Evolutionary conservation across 1,140 invertebrate species (phyloP).

Genomic region (Rhagoletis pomonella): DNA sequence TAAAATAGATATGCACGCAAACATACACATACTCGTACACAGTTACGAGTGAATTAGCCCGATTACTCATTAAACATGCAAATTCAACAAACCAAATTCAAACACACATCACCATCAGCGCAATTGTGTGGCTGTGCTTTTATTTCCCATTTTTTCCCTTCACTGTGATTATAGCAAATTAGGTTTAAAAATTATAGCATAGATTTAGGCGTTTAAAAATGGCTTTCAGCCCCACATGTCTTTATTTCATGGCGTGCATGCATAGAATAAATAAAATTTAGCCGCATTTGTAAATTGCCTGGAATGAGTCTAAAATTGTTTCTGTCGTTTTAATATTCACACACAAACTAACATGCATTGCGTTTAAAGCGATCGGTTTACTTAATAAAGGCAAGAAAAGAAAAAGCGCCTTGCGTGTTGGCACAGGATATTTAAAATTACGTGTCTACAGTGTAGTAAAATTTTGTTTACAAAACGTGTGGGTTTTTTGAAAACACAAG

Average conservation of each 20-base stretch:
- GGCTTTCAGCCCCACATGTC: neutral
- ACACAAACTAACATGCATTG: neutral
- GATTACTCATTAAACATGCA: no score
- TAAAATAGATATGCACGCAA: no score
- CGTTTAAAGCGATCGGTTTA: no score
- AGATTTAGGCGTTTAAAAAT: constrained; percentile 51
- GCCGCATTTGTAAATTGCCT: constrained; percentile 23
- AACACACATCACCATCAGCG: neutral
- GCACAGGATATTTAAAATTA: neutral
- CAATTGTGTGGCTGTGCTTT: neutral
- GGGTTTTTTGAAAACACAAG: neutral
- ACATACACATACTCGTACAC: neutral
- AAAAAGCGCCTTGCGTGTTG: neutral
- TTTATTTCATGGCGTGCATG: neutral
- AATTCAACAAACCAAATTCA: no score
- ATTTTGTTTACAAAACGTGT: constrained; percentile 38
- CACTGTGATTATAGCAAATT: constrained; percentile 50
- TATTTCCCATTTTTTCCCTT: neutral
- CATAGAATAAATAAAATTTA: constrained; percentile 16
- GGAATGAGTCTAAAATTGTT: neutral
- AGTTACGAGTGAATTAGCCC: neutral
- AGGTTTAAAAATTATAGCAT: constrained; percentile 54
- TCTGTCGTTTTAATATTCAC: neutral
- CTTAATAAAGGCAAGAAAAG: no score
- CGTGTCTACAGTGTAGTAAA: neutral